Conservation (phyloP, 2,797 vertebrate species). For the Siniperca obscura region DNA sequence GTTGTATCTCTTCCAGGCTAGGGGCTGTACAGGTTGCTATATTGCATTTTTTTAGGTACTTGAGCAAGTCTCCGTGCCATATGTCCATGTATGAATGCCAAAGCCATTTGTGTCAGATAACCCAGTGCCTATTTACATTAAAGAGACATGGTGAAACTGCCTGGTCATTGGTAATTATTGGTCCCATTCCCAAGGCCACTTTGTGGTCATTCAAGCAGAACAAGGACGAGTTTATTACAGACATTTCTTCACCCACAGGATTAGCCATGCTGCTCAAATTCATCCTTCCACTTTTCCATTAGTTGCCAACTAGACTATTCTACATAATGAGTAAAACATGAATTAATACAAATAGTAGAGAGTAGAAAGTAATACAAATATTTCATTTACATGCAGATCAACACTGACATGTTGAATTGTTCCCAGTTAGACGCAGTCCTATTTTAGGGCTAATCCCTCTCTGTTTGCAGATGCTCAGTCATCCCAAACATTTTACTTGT, state of each 20-base stretch:
- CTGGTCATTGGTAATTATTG: constrained; percentile 76
- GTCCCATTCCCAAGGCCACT: constrained; percentile 56
- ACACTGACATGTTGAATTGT: constrained; percentile 73
- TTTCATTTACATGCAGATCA: constrained; percentile 81
- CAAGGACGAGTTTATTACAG: constrained; percentile 70
- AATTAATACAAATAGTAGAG: constrained; percentile 48
- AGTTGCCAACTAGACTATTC: constrained; percentile 63
- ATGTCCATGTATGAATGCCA: constrained; percentile 73
- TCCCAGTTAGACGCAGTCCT: constrained; percentile 66
- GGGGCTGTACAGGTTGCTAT: constrained; percentile 53
- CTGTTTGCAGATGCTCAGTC: constrained; percentile 79
- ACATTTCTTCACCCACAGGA: constrained; percentile 60
- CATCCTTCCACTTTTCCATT: constrained; percentile 70
- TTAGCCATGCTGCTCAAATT: constrained; percentile 67
- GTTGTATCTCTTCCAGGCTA: constrained; percentile 56
- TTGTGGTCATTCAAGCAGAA: constrained; percentile 55
- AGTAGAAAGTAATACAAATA: constrained; percentile 70
- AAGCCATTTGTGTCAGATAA: constrained; percentile 72
- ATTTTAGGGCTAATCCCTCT: constrained; percentile 76
- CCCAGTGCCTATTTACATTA: constrained; percentile 82
- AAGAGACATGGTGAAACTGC: constrained; percentile 76
- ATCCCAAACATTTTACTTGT: constrained; percentile 77
- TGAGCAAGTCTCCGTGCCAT: constrained; percentile 64
- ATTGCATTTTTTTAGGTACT: constrained; percentile 66
- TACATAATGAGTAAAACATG: constrained; percentile 78